Base-by-base conservation (phyloP, 2,888 invertebrate genomes). In the Phyto melanocephala region DNA sequence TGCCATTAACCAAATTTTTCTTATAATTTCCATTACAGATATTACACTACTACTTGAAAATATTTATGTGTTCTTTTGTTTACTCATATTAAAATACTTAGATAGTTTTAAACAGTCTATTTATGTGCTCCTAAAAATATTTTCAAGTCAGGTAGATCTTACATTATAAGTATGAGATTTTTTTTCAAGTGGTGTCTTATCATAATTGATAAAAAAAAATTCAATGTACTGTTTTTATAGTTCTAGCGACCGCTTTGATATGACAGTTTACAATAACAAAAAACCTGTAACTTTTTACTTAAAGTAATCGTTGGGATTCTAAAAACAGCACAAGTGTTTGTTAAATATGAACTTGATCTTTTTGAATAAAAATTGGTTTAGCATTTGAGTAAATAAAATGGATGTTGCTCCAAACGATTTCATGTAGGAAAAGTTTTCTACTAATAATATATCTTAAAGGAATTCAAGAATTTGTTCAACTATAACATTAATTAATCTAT, bases 11-110 rank as follows among this genome's bases (percentile, higher is more conserved):
- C 3, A 22, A 17, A 17, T 28, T n/a, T 17, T 54, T 7, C 45
- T 11, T 40, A 10, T 8, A 47, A 33, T 24, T 37, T 5, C 40
- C 22, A 40, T n/a, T 22, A 37, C 4, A 40, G 24, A 68, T 40
- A 15, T 11, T 24, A 20, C n/a, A 60, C 20, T 22, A 13, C 1
- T 45, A 35, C 52, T 78, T 58, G 28, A 80, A 74, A 67, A 37
- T 60, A 68, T 74, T 80, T 74, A 67, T 74, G 72, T 52, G 52
- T 52, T 28, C 6, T 28, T 28, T 3, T 28, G 28, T 28, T 28
- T 28, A 28, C 6, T 3, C 6, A 28, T 45, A 74, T 62, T 33
- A 62, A 15, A 10, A 42, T 52, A 33, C 33, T 54, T 42, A 15
- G 6, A 28, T n/a, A n/a, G 24, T 40, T 40, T 63, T 52, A 74